phyloP scores from a whole-genome alignment of 2,888 invertebrate species.

The Lordiphosa andalusiaca region DNA sequence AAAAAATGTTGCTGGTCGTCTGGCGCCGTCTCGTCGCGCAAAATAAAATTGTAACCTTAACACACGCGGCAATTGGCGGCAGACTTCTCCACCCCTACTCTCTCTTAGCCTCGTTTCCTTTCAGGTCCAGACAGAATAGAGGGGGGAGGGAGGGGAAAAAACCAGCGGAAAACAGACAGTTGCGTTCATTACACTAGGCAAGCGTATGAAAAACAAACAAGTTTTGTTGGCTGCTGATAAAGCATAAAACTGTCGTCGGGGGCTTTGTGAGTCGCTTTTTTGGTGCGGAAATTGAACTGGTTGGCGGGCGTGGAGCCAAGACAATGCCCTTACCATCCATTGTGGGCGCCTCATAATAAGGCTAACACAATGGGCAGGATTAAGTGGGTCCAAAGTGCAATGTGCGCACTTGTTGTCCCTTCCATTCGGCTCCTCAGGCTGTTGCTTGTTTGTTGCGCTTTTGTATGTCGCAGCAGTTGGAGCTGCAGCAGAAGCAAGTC shows the following conservation, averaged over 20 bases:
- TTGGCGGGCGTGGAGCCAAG: constrained; percentile 23
- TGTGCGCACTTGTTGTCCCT: constrained; percentile 33
- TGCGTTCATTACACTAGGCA: constrained; percentile 43
- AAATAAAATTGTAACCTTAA: constrained; percentile 64
- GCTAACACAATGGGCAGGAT: constrained; percentile 65
- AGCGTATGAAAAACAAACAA: constrained; percentile 47
- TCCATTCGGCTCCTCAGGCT: constrained; percentile 41
- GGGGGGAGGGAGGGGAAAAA: too few species aligned
- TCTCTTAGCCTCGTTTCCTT: constrained; percentile 1
- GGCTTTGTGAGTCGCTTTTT: constrained; percentile 25
- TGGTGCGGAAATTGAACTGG: constrained; percentile 1
- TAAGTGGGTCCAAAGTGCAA: constrained; percentile 66
- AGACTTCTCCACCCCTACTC: background rate
- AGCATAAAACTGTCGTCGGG: constrained; percentile 38
- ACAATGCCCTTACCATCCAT: constrained; percentile 40
- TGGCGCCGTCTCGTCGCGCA: constrained; percentile 65
- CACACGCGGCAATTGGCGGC: constrained; percentile 42
- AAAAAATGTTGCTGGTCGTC: constrained; percentile 30
- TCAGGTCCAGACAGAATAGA: constrained; percentile 12
- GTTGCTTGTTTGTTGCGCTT: constrained; percentile 69
- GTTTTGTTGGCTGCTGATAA: constrained; percentile 42
- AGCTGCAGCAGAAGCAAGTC: constrained; percentile 16
- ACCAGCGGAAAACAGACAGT: constrained; percentile 20
- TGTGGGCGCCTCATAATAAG: constrained; percentile 54
- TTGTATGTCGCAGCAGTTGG: constrained; percentile 42